A percentile compares a stretch with the other conserved stretches of the same genome.
Conservation (phyloP, 2,797 vertebrate species). For the Bradypus variegatus region DNA sequence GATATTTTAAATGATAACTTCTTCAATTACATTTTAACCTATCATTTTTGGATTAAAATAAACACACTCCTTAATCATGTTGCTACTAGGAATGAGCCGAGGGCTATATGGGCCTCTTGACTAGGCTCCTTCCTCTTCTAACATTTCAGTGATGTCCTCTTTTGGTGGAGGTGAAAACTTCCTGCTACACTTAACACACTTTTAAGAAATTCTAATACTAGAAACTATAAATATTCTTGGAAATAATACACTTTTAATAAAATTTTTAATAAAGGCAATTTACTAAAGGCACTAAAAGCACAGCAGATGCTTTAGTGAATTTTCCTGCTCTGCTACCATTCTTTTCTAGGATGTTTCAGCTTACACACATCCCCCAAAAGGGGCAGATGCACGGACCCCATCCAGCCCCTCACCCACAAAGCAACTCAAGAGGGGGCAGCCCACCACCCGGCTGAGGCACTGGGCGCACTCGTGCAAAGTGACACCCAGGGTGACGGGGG, state of each 20-base stretch:
- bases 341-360: neutral
- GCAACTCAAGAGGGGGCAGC: no score
- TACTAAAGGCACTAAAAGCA: neutral
- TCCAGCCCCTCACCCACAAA: neutral
- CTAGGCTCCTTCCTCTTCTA: neutral
- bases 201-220: neutral
- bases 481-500: no score
- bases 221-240: neutral
- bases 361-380: neutral
- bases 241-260: neutral
- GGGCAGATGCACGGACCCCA: neutral
- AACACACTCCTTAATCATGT: neutral
- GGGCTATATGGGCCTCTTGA: neutral
- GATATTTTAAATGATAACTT: constrained; percentile 7
- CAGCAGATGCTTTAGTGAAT: neutral
- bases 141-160: neutral
- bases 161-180: neutral
- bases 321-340: neutral
- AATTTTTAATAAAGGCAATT: neutral
- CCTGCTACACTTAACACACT: neutral
- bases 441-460: no score
- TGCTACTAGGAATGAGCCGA: neutral
- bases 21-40: neutral
- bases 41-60: neutral
- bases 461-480: no score